phyloP scores from a whole-genome alignment of 35 echinoderm and acorn worm species.

The Chiridota heheva region DNA sequence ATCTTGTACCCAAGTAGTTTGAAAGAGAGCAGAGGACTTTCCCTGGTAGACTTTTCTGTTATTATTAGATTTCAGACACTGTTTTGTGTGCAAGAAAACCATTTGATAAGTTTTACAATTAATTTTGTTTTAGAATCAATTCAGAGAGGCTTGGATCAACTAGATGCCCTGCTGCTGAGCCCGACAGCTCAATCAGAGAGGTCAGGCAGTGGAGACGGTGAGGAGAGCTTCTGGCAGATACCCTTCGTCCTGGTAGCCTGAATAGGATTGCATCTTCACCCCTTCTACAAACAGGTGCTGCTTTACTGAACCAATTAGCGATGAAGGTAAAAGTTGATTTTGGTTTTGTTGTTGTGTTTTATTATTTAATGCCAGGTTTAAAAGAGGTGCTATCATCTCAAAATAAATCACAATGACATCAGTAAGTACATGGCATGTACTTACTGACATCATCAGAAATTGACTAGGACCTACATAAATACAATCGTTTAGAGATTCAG shows the following conservation, averaged over 20 bases:
- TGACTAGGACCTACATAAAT: neutral
- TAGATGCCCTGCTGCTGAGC: conserved; percentile 47
- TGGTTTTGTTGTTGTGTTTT: neutral
- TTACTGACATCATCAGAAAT: too few relatives aligned
- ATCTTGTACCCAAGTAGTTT: too few relatives aligned
- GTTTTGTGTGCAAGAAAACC: too few relatives aligned
- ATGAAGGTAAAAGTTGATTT: neutral
- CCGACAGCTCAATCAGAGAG: conserved; percentile 42
- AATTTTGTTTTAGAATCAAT: conserved; percentile 13
- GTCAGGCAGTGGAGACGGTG: conserved; percentile 56
- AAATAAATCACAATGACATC: too few relatives aligned
- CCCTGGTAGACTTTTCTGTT: too few relatives aligned
- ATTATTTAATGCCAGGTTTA: neutral
- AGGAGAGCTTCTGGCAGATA: conserved; percentile 20
- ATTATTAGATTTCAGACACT: too few relatives aligned
- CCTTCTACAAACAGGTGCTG: neutral
- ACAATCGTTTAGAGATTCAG: too few relatives aligned
- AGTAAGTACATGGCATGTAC: too few relatives aligned
- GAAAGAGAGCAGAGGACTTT: too few relatives aligned
- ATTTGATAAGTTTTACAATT: too few relatives aligned
- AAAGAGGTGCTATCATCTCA: too few relatives aligned
- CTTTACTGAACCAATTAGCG: neutral
- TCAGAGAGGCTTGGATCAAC: conserved; percentile 26
- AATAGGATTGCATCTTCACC: neutral
- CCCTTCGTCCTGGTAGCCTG: neutral